Percentiles rank a stretch among this genome's conserved stretches.
Evolutionary conservation across 2,888 invertebrate genomes (phyloP).

Genomic region (Petrolisthes cinctipes): DNA sequence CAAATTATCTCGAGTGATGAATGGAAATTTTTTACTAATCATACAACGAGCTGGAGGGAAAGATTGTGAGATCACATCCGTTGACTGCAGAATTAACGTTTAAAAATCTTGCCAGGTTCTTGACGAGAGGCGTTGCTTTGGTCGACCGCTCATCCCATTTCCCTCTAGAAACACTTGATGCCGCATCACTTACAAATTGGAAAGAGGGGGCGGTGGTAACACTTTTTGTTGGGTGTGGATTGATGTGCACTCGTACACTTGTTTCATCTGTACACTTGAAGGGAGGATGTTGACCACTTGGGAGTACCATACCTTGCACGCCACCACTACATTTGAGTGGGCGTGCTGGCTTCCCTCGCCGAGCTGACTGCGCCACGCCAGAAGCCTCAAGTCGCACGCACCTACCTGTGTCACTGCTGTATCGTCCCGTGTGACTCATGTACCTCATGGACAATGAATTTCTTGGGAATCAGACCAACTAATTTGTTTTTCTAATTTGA

Average conservation of each 20-base stretch:
- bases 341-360: slow-evolving; percentile 47
- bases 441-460: slow-evolving; percentile 41
- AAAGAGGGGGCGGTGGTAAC: not conserved
- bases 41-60: slow-evolving; percentile 27
- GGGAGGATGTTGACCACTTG: slow-evolving; percentile 36
- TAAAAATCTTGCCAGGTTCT: not conserved
- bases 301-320: slow-evolving; percentile 58
- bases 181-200: slow-evolving; percentile 25
- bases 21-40: slow-evolving; percentile 8
- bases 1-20: slow-evolving; percentile 10
- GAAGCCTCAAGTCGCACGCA: slow-evolving; percentile 5
- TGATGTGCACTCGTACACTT: slow-evolving; percentile 50
- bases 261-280: slow-evolving; percentile 56
- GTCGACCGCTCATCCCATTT: not conserved
- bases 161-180: not conserved
- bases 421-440: slow-evolving; percentile 47
- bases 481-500: not conserved
- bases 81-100: slow-evolving; percentile 23
- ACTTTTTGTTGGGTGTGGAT: not conserved
- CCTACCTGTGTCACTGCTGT: slow-evolving; percentile 40
- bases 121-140: not conserved
- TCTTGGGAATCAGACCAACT: not conserved
- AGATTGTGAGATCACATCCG: slow-evolving; percentile 28
- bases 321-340: slow-evolving; percentile 57
- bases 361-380: slow-evolving; percentile 24